A percentile compares a stretch with the other conserved stretches of the same genome.
Evolutionary conservation across 2,113 vertebrate species (phyloP).

Genomic region (Triplophysa tibetana): DNA sequence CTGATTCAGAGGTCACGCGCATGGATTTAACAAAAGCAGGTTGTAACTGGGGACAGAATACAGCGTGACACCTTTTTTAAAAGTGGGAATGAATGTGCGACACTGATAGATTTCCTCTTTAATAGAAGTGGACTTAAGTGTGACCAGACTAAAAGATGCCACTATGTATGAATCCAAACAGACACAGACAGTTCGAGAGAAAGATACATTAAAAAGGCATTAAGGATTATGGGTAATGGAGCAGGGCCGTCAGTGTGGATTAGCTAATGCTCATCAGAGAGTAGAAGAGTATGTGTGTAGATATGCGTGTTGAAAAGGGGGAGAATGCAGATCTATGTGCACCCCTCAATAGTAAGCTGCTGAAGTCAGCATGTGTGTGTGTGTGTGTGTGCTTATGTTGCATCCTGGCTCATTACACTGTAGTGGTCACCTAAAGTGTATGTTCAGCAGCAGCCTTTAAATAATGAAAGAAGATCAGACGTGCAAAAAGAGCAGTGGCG

Average conservation of each 20-base stretch:
- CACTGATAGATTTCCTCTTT: conserved; percentile 40
- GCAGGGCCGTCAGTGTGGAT: conserved; percentile 53
- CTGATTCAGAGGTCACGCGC: not conserved
- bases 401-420: conserved; percentile 39
- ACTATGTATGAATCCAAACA: not conserved
- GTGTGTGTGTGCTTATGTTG: conserved; percentile 30
- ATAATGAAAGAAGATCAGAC: conserved; percentile 54
- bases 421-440: conserved; percentile 43
- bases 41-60: conserved; percentile 15
- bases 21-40: conserved; percentile 1
- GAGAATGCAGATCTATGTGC: conserved; percentile 14
- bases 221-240: conserved; percentile 59
- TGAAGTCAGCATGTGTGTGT: conserved; percentile 26
- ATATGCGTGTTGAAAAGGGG: conserved; percentile 1
- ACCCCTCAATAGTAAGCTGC: conserved; percentile 2
- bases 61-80: conserved; percentile 27
- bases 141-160: conserved; percentile 2
- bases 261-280: conserved; percentile 59
- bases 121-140: conserved; percentile 25
- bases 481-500: not conserved
- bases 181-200: conserved; percentile 7
- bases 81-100: conserved; percentile 10
- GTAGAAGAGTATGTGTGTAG: conserved; percentile 36
- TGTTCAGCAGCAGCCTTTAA: conserved; percentile 52
- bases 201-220: conserved; percentile 58